These are phyloP conservation scores for Dione vanillae DNA, from an alignment of 2,888 invertebrate species.

Conservation along the genomic window DNA sequence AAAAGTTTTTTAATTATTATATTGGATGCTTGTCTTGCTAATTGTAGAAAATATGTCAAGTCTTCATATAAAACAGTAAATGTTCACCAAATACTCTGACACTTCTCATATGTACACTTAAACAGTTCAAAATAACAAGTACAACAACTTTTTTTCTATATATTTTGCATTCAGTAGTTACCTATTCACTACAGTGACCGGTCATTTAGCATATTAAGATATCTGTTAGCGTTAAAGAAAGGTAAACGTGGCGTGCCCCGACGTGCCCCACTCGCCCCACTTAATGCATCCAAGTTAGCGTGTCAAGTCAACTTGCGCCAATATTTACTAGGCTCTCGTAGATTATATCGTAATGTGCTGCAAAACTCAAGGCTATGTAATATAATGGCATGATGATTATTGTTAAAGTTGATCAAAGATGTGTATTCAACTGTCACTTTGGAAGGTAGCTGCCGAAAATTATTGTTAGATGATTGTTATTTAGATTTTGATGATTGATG, in stretches of 20 bases:
- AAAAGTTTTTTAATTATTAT: too few relatives aligned
- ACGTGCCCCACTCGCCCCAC: conserved; percentile 19
- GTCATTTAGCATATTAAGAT: conserved; percentile 23
- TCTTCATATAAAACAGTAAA: too few relatives aligned
- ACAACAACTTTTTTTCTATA: background rate
- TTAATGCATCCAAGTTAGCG: conserved; percentile 23
- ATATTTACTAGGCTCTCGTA: conserved; percentile 21
- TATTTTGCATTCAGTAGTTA: conserved; percentile 5
- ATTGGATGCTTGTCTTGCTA: too few relatives aligned
- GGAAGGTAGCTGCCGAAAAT: too few relatives aligned
- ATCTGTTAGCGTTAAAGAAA: conserved; percentile 19
- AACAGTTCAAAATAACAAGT: background rate
- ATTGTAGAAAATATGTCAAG: too few relatives aligned
- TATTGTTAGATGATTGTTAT: too few relatives aligned
- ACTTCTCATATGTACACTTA: too few relatives aligned
- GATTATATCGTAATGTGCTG: conserved; percentile 21
- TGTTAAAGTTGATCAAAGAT: too few relatives aligned
- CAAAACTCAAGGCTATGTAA: background rate
- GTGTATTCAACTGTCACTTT: too few relatives aligned
- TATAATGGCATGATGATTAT: background rate
- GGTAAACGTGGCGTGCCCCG: conserved; percentile 23
- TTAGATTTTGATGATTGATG: too few relatives aligned
- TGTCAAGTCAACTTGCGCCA: conserved; percentile 17
- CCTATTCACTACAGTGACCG: conserved; percentile 1
- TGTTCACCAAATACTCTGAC: too few relatives aligned